phyloP scores from a whole-genome alignment of 1,140 invertebrate genomes.

The Drosophila orena region DNA sequence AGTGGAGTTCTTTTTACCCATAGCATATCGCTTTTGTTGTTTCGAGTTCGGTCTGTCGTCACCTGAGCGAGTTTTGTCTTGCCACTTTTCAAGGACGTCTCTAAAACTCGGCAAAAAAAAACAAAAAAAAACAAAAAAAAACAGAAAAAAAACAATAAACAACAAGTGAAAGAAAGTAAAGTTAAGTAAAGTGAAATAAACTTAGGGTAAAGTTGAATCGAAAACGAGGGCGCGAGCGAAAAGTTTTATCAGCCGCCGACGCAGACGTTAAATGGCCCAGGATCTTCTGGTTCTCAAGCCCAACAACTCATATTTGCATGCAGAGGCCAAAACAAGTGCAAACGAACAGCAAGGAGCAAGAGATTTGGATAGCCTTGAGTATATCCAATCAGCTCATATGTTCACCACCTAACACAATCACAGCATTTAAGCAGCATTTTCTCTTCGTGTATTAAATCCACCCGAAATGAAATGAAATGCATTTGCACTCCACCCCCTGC shows the following conservation, averaged over 20 bases:
- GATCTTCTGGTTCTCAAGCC: neutral
- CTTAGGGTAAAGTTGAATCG: constrained; percentile 55
- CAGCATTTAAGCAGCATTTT: neutral
- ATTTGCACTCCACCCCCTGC: constrained; percentile 25
- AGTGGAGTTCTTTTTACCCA: constrained; percentile 37
- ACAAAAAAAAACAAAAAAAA: constrained; percentile 41
- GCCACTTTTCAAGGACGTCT: constrained; percentile 83
- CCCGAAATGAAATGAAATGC: constrained; percentile 41
- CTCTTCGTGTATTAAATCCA: constrained; percentile 5
- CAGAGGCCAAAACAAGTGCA: neutral
- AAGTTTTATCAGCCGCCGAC: constrained; percentile 61
- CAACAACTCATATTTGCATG: neutral
- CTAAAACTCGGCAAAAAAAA: constrained; percentile 57
- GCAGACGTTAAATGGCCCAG: constrained; percentile 16
- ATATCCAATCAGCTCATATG: too few relatives aligned
- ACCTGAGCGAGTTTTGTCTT: constrained; percentile 40
- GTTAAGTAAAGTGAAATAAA: constrained; percentile 38
- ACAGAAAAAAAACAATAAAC: constrained; percentile 42
- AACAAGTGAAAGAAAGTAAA: constrained; percentile 37
- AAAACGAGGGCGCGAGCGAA: constrained; percentile 42
- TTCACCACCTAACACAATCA: too few relatives aligned
- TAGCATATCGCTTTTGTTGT: constrained; percentile 14
- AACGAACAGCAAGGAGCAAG: neutral
- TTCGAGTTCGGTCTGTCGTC: constrained; percentile 17
- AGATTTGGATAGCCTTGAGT: too few relatives aligned